phyloP scores from a whole-genome alignment of 2,888 invertebrate genomes.

The Portevinia maculata region DNA sequence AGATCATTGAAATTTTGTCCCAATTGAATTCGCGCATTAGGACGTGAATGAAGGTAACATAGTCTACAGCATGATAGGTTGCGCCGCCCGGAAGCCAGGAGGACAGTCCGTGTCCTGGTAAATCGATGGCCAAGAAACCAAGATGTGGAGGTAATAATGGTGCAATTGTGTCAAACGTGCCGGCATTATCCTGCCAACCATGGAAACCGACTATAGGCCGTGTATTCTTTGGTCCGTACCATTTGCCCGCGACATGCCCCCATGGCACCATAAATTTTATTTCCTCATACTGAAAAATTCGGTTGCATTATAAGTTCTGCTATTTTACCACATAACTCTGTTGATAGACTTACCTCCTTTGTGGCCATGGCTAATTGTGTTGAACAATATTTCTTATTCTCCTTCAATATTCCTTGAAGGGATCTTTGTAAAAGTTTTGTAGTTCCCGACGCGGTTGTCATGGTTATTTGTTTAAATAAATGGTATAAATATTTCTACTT shows the following conservation, averaged over 20 bases:
- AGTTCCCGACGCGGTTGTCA: conserved; percentile 3
- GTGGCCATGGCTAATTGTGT: conserved; percentile 5
- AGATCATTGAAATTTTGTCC: conserved; percentile 87
- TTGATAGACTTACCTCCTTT: conserved; percentile 28
- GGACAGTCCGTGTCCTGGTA: conserved; percentile 89
- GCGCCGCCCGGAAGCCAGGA: conserved; percentile 87
- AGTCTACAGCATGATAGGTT: conserved; percentile 83
- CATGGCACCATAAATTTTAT: conserved; percentile 87
- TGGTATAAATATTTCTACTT: conserved; percentile 1
- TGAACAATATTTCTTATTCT: conserved; percentile 19
- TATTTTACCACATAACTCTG: too few species aligned
- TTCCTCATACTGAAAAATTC: conserved; percentile 84
- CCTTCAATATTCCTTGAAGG: conserved; percentile 38
- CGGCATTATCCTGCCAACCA: conserved; percentile 91
- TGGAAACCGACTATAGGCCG: conserved; percentile 88
- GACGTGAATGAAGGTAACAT: conserved; percentile 83
- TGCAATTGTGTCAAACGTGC: conserved; percentile 88
- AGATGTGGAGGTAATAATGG: conserved; percentile 84
- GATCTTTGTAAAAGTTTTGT: conserved; percentile 34
- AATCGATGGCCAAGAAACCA: conserved; percentile 86
- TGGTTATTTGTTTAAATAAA: neutral
- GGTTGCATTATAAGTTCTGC: too few species aligned
- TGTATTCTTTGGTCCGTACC: conserved; percentile 87
- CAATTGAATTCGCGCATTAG: conserved; percentile 87
- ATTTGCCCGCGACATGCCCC: conserved; percentile 88